These are phyloP conservation scores for Phylloscopus collybita DNA, from an alignment of 2,797 vertebrate species.

Conservation along the genomic window DNA sequence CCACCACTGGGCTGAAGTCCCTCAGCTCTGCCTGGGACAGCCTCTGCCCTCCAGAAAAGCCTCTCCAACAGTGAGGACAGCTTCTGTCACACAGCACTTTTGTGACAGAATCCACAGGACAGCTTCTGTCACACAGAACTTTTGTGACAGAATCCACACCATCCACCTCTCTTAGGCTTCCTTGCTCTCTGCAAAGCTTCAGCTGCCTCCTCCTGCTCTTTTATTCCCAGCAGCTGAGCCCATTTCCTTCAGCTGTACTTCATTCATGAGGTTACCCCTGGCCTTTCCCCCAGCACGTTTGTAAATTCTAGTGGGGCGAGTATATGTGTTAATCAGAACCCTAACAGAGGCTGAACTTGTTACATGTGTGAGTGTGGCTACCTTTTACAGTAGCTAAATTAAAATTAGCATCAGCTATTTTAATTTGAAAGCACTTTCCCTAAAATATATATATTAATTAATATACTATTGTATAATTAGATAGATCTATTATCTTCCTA, in stretches of 20 bases:
- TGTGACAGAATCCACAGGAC: neutral
- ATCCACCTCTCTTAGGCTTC: neutral
- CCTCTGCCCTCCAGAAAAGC: neutral
- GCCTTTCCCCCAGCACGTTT: neutral
- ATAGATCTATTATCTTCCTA: neutral
- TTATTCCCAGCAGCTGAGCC: neutral
- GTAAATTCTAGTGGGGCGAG: neutral
- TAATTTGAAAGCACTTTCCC: neutral
- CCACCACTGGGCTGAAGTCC: neutral
- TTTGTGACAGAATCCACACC: accelerated
- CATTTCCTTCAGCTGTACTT: neutral
- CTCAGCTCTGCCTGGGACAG: neutral
- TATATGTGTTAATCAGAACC: neutral
- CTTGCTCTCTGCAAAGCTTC: neutral
- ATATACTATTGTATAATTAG: neutral
- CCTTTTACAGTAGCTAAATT: neutral
- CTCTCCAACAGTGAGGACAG: neutral
- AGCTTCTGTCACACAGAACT: neutral
- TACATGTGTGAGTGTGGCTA: neutral
- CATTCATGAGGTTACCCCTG: neutral
- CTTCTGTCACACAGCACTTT: accelerated
- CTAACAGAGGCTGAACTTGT: neutral
- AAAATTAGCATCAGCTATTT: neutral
- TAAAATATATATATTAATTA: neutral
- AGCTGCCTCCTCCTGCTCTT: neutral